Evolutionary conservation across 2,888 invertebrate genomes (phyloP), one percentile per base, ranked within the genome.

Genomic region (Mamestra brassicae): DNA sequence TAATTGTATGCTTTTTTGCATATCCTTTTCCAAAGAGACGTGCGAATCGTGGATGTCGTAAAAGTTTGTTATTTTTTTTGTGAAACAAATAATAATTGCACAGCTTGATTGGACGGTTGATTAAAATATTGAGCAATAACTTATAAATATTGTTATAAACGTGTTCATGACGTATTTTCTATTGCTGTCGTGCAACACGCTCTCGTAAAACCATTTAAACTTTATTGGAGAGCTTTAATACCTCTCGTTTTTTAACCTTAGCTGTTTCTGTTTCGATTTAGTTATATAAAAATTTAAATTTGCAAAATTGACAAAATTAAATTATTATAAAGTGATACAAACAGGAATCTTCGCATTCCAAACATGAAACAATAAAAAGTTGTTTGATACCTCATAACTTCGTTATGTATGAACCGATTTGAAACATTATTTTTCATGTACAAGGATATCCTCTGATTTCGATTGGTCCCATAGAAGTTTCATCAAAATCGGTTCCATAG

Each of bases 291-390:
- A 64, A 66, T 81, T 60, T 81, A 26, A 26, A 26, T 26, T 26
- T 26, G 26, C 26, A 26, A 26, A 26, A 26, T 26, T 67, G 60
- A 60, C 42, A 62, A 38, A 57, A 70, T 71, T 65, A 84, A 81
- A 85, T 78, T 72, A 74, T 78, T 69, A 61, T 74, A 52, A 78
- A 74, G 61, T 76, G 13, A 70, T 73, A 71, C 62, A 84, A 85
- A 88, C 87, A 83, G 77, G 85, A 87, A 89, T 89, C 85, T 86
- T 88, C 81, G 88, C 88, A 92, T 91, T 91, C 87, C 84, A 73
- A 75, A 90, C 89, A 93, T 91, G 89, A 93, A 94, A 95, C 94
- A 95, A 94, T 94, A 94, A 93, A 92, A 91, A 87, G 88, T 26
- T 26, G 26, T 26, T 26, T 26, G 26, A 26, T 26, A 26, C 26